Percentiles rank a stretch among this genome's conserved stretches.
Evolutionary conservation across 2,113 vertebrate genomes (phyloP).

Genomic region (Trogon melanurus): DNA sequence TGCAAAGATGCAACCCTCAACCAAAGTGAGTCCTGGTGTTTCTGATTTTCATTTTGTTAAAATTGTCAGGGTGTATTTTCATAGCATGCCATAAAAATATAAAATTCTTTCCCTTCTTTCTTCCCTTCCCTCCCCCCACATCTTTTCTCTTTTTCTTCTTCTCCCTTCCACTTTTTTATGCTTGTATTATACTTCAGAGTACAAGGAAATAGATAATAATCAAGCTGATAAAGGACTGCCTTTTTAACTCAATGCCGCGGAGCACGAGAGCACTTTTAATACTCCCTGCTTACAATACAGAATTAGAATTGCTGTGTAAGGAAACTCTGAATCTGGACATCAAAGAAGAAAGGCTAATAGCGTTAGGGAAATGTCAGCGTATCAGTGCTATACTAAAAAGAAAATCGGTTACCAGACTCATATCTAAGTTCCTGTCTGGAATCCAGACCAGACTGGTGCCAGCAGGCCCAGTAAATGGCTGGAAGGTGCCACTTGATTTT

Average conservation of each 20-base stretch:
- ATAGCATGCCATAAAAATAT: neutral
- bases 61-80: neutral
- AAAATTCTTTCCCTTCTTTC: neutral
- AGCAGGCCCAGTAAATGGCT: neutral
- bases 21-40: neutral
- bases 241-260: neutral
- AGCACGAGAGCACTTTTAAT: neutral
- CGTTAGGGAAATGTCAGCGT: neutral
- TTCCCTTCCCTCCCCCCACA: too few species aligned
- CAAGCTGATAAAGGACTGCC: neutral
- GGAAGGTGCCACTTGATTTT: neutral
- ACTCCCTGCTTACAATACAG: neutral
- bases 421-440: neutral
- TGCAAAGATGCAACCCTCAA: neutral
- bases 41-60: neutral
- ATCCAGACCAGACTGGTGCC: neutral
- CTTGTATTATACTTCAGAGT: neutral
- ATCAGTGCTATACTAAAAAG: neutral
- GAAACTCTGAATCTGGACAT: neutral
- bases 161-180: neutral
- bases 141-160: neutral
- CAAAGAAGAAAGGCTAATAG: neutral
- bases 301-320: neutral
- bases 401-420: neutral
- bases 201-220: neutral